Evolutionary conservation across 2,113 vertebrate species (phyloP).

Genomic region (Ctenodactylus gundi): DNA sequence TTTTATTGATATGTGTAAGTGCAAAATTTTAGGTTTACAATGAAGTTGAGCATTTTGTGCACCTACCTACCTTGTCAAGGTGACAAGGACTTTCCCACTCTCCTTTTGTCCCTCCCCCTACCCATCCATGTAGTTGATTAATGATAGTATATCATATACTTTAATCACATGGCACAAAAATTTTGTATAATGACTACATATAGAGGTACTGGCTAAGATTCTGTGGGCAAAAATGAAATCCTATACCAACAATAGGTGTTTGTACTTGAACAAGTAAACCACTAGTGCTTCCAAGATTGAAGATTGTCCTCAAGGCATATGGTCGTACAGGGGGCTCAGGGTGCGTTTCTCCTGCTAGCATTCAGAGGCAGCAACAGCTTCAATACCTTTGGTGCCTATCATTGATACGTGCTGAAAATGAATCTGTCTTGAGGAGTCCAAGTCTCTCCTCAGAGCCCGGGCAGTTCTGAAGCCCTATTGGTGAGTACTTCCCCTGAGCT

Average conservation of each 20-base stretch:
- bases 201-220: background rate
- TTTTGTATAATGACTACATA: background rate
- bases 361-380: background rate
- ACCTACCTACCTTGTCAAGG: too few relatives aligned
- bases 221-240: constrained; percentile 25
- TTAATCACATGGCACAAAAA: background rate
- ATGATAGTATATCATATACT: background rate
- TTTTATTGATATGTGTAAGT: too few relatives aligned
- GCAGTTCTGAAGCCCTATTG: too few relatives aligned
- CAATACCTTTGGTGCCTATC: background rate
- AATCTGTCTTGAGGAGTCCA: background rate
- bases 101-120: too few relatives aligned
- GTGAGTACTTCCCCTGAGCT: too few relatives aligned
- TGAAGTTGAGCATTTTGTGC: too few relatives aligned
- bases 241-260: background rate
- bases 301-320: background rate
- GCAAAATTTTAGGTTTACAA: too few relatives aligned
- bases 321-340: background rate
- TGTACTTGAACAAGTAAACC: background rate
- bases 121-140: background rate
- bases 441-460: background rate
- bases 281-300: background rate
- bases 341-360: background rate
- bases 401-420: background rate
- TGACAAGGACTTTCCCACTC: too few relatives aligned